Conservation (phyloP, 2,797 vertebrate genomes). For the Argyrosomus regius region DNA sequence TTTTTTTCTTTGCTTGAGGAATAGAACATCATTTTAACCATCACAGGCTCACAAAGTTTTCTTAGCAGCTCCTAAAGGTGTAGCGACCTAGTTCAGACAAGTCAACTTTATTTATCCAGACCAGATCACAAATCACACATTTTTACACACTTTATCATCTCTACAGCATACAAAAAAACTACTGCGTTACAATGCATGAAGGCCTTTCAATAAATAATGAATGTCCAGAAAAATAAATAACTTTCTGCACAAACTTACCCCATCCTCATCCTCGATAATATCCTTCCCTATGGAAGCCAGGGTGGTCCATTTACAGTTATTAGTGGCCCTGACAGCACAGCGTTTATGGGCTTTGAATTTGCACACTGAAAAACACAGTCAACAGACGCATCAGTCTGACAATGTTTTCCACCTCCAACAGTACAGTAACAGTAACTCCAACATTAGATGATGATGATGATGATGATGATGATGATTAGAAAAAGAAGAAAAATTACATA, state of each 20-base stretch:
- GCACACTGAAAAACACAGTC: slow-evolving; percentile 88
- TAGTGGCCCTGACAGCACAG: slow-evolving; percentile 96
- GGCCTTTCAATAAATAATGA: background rate
- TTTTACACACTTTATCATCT: background rate
- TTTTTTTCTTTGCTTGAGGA: background rate
- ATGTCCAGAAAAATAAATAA: background rate
- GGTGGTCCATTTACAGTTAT: slow-evolving; percentile 99
- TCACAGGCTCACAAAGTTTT: background rate
- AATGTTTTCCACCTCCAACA: background rate
- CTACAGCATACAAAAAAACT: background rate
- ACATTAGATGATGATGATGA: too few species aligned
- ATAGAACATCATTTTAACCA: background rate
- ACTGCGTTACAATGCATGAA: background rate
- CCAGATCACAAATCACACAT: background rate
- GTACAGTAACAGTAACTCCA: too few species aligned
- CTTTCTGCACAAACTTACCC: slow-evolving; percentile 83
- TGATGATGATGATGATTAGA: too few species aligned
- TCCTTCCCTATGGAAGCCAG: slow-evolving; percentile 97
- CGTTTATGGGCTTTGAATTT: slow-evolving; percentile 99
- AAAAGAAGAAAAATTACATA: background rate
- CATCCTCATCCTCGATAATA: slow-evolving; percentile 97
- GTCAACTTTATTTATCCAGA: background rate
- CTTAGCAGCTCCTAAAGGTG: background rate
- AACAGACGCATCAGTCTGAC: background rate
- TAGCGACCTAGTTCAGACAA: background rate